Evolutionary conservation across 1,140 invertebrate genomes (phyloP).

Genomic region (Idris sp.): DNA sequence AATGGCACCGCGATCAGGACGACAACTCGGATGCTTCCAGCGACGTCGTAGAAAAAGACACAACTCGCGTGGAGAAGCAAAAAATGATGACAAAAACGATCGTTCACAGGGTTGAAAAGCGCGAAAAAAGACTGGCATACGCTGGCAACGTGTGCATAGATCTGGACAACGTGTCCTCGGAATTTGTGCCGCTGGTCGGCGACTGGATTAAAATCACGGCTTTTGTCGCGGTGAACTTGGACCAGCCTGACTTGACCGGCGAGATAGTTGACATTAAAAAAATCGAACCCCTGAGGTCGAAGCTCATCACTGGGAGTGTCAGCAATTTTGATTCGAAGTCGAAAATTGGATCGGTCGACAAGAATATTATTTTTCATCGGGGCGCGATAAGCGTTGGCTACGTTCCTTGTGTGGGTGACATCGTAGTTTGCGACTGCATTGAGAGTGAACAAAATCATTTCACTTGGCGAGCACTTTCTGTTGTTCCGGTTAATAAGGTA

Average conservation of each 20-base stretch:
- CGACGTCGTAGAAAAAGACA: neutral
- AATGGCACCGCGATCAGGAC: too few species aligned
- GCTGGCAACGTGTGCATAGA: conserved; percentile 77
- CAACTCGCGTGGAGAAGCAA: conserved; percentile 12
- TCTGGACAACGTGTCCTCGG: conserved; percentile 78
- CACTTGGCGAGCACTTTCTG: conserved; percentile 81
- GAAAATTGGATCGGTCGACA: conserved; percentile 78
- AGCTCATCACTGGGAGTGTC: conserved; percentile 77
- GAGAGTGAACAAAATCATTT: conserved; percentile 82
- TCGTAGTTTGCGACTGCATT: conserved; percentile 81
- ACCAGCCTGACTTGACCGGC: conserved; percentile 75
- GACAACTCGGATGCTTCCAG: too few species aligned
- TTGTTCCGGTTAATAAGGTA: conserved; percentile 72
- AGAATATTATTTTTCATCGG: conserved; percentile 79
- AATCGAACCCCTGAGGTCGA: conserved; percentile 79
- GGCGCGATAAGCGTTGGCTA: conserved; percentile 77
- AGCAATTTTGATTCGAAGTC: conserved; percentile 77
- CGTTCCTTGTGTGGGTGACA: conserved; percentile 79
- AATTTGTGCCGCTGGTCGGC: conserved; percentile 80
- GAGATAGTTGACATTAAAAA: conserved; percentile 80
- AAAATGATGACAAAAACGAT: conserved; percentile 42
- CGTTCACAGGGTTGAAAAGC: conserved; percentile 76
- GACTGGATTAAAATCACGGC: conserved; percentile 82
- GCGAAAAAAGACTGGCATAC: conserved; percentile 77
- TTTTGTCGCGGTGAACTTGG: conserved; percentile 78